Conservation (phyloP, 2,888 invertebrate genomes). For the Scaptomyza flava region DNA sequence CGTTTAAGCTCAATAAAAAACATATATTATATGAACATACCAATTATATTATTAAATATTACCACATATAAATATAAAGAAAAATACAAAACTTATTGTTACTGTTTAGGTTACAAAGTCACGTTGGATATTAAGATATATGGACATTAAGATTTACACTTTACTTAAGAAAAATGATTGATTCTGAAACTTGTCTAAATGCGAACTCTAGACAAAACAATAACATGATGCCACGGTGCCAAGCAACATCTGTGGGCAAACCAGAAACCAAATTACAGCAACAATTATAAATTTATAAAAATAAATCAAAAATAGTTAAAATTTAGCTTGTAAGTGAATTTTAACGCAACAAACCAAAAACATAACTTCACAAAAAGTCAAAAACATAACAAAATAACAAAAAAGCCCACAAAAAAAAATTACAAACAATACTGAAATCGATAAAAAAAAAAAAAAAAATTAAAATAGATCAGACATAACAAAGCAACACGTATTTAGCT, state of each 20-base stretch:
- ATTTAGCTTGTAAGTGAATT: constrained; percentile 72
- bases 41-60: constrained; percentile 58
- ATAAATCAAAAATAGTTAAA: constrained; percentile 37
- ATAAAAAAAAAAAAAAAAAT: constrained; percentile 10
- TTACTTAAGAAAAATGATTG: constrained; percentile 64
- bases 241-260: constrained; percentile 53
- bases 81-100: constrained; percentile 63
- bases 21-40: constrained; percentile 53
- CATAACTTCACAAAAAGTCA: constrained; percentile 52
- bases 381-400: constrained; percentile 48
- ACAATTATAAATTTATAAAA: constrained; percentile 65
- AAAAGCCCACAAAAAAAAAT: constrained; percentile 27
- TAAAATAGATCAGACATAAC: constrained; percentile 48
- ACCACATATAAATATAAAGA: constrained; percentile 65
- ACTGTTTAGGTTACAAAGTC: constrained; percentile 74
- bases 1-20: constrained; percentile 57
- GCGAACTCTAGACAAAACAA: constrained; percentile 63
- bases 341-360: constrained; percentile 65
- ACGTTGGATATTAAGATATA: constrained; percentile 68
- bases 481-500: constrained; percentile 74
- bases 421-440: constrained; percentile 31
- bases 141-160: constrained; percentile 68
- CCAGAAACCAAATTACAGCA: constrained; percentile 65
- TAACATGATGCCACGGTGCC: constrained; percentile 73
- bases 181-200: constrained; percentile 79